A percentile compares a stretch with the other conserved stretches of the same genome.
These are phyloP conservation scores for Hormiphora californensis DNA, from an alignment of 37 sponge, comb jelly and placozoan genomes.

Conservation along the genomic window DNA sequence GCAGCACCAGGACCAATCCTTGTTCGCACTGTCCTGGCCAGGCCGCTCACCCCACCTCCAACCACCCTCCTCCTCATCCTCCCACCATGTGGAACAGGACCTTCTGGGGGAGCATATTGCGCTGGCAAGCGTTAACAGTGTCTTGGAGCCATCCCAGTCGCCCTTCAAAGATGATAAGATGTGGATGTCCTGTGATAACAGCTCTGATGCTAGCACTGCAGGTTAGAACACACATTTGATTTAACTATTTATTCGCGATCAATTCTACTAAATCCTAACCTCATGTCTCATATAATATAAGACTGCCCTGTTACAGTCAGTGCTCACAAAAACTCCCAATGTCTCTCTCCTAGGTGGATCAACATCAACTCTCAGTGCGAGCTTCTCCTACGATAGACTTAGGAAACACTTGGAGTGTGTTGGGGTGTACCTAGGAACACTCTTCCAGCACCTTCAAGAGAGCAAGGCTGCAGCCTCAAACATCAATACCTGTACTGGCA, in stretches of 20 bases:
- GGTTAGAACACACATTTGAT: no score
- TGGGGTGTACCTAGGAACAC: not conserved
- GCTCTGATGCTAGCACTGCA: not conserved
- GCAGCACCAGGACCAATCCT: not conserved
- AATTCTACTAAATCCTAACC: no score
- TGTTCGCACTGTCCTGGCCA: slow-evolving; percentile 10
- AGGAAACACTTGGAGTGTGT: not conserved
- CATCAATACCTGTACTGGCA: no score
- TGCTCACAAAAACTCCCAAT: no score
- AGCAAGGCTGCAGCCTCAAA: not conserved
- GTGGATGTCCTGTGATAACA: not conserved
- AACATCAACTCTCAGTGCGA: not conserved
- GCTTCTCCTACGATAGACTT: not conserved
- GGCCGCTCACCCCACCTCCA: no score
- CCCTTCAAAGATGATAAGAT: slow-evolving; percentile 11
- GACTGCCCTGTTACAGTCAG: no score
- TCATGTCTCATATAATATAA: not conserved
- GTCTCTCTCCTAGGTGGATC: not conserved
- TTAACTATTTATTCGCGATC: no score
- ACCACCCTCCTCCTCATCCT: no score
- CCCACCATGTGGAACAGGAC: no score
- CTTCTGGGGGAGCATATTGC: slow-evolving; percentile 14
- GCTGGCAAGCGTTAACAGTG: not conserved
- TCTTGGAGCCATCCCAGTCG: not conserved
- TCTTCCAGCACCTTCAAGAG: not conserved